phyloP scores from a whole-genome alignment of 2,113 vertebrate species.

The Salvator merianae region DNA sequence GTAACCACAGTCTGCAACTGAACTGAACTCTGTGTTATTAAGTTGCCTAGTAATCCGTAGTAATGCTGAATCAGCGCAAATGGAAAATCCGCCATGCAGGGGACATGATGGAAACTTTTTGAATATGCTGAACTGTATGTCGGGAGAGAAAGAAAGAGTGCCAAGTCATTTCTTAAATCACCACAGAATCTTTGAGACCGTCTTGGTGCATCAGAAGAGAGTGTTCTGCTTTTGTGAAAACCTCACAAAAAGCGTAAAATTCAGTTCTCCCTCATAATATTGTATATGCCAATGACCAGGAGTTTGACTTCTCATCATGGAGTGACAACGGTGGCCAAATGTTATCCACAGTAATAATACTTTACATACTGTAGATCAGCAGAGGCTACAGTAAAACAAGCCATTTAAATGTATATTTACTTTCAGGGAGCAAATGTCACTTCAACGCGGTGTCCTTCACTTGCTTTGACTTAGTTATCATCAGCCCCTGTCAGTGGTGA shows the following conservation, averaged over 20 bases:
- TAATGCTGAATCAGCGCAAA: background rate
- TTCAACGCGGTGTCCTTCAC: no score
- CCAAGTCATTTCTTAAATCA: slow-evolving; percentile 26
- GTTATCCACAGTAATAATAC: background rate
- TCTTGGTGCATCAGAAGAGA: slow-evolving; percentile 40
- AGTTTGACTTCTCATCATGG: slow-evolving; percentile 28
- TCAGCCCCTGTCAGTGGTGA: slow-evolving; percentile 5
- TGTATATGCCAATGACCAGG: background rate
- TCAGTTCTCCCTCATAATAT: background rate
- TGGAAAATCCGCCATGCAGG: slow-evolving; percentile 21
- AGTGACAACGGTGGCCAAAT: background rate
- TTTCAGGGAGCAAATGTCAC: background rate
- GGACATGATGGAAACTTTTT: background rate
- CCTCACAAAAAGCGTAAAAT: slow-evolving; percentile 52
- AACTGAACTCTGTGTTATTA: slow-evolving; percentile 7
- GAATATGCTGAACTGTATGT: slow-evolving; percentile 21
- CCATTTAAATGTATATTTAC: background rate
- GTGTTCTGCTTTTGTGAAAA: slow-evolving; percentile 37
- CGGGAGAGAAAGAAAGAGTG: slow-evolving; percentile 1
- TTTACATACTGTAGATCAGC: background rate
- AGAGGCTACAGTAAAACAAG: background rate
- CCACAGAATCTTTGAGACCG: slow-evolving; percentile 30
- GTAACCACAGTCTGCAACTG: background rate
- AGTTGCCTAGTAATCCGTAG: slow-evolving; percentile 24
- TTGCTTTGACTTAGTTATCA: no score